Percentiles rank a stretch among this genome's conserved stretches.
Evolutionary conservation across 2,113 vertebrate genomes (phyloP).

Genomic region (Pholis gunnellus): DNA sequence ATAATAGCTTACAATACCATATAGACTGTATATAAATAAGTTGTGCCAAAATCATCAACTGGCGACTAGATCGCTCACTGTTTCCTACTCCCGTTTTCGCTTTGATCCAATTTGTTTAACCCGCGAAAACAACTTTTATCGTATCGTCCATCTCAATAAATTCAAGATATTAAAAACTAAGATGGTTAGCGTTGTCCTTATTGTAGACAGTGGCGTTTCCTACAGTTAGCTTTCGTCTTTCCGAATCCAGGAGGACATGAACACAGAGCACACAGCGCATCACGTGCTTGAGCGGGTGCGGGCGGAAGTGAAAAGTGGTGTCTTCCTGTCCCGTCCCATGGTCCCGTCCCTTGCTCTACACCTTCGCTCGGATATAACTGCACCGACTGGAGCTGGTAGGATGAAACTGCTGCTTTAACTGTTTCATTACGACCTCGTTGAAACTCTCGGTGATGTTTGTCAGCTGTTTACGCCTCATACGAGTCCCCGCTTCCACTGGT

Average conservation of each 20-base stretch:
- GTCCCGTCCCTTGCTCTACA: not conserved
- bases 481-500: rapidly evolving
- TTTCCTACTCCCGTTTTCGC: not conserved
- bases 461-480: rapidly evolving
- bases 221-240: not conserved
- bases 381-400: not conserved
- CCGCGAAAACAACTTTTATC: not conserved
- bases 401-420: not conserved
- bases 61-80: not conserved
- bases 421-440: not conserved
- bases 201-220: not conserved
- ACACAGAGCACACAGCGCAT: not conserved
- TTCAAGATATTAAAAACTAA: not conserved
- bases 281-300: constrained; percentile 2
- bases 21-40: not conserved
- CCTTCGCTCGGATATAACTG: not conserved
- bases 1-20: no score
- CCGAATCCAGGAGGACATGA: not conserved
- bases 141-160: not conserved
- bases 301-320: constrained; percentile 42
- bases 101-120: not conserved
- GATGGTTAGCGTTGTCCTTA: not conserved
- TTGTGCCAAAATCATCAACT: not conserved
- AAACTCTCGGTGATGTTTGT: not conserved
- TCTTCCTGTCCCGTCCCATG: constrained; percentile 42